Conservation (phyloP, 2,888 invertebrate genomes). For the Ennomos erosarius region DNA sequence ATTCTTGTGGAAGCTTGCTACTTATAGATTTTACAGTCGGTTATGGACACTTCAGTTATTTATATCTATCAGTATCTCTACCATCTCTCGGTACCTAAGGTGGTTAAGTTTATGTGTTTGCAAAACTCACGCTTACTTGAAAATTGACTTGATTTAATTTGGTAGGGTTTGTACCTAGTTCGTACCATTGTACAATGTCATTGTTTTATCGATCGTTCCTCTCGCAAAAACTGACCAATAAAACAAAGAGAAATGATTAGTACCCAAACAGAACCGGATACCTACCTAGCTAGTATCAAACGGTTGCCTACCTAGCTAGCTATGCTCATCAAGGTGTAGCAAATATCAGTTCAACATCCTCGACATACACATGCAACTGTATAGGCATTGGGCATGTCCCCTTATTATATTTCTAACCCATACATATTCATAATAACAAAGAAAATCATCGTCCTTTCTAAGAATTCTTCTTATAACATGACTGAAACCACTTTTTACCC, state of each 20-base stretch:
- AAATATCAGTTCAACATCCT: slow-evolving; percentile 12
- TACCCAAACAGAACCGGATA: no score
- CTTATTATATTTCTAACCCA: slow-evolving; percentile 11
- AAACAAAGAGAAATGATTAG: neutral
- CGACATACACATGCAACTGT: neutral
- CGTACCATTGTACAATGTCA: no score
- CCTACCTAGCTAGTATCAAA: neutral
- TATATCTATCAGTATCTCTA: no score
- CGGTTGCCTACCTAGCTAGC: neutral
- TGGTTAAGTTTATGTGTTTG: no score
- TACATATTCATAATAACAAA: slow-evolving; percentile 33
- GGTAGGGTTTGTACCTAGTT: no score
- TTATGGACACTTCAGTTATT: no score
- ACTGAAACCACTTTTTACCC: slow-evolving; percentile 6
- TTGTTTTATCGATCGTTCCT: neutral
- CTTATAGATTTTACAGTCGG: no score
- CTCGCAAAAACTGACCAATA: neutral
- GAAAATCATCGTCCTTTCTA: slow-evolving; percentile 36
- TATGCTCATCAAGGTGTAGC: slow-evolving; percentile 5
- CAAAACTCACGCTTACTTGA: no score
- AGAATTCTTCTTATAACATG: slow-evolving; percentile 24
- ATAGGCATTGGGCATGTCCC: slow-evolving; percentile 9
- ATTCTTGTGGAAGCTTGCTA: no score
- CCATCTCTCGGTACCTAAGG: no score
- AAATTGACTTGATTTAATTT: no score